A percentile compares a stretch with the other conserved stretches of the same genome.
Conservation (phyloP, 2,888 invertebrate genomes). For the Eulithis prunata region DNA sequence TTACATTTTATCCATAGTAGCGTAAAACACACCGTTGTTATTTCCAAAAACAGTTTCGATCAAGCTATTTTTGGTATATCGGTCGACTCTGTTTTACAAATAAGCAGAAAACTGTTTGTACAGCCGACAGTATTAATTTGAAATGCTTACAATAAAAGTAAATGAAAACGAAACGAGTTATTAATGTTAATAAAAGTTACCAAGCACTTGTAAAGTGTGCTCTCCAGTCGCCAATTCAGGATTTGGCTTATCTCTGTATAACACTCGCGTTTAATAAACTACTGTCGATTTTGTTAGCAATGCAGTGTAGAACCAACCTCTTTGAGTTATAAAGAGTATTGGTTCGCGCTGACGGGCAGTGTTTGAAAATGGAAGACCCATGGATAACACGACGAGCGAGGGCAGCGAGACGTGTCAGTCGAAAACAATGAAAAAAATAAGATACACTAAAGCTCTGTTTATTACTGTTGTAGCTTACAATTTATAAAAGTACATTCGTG, state of each 20-base stretch:
- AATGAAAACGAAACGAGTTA: slow-evolving; percentile 21
- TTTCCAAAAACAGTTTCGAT: not conserved
- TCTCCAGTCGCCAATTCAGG: slow-evolving; percentile 16
- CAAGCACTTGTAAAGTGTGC: slow-evolving; percentile 26
- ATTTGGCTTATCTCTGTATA: slow-evolving; percentile 17
- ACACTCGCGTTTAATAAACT: slow-evolving; percentile 3
- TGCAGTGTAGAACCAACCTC: too few relatives aligned
- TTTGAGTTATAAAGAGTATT: too few relatives aligned
- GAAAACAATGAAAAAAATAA: too few relatives aligned
- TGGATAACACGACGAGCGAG: too few relatives aligned
- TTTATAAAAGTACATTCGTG: not conserved
- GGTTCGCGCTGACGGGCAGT: too few relatives aligned
- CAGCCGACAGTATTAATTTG: slow-evolving; percentile 17
- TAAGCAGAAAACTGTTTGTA: slow-evolving; percentile 21
- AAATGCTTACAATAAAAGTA: slow-evolving; percentile 18
- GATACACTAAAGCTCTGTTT: too few relatives aligned
- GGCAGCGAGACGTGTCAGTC: too few relatives aligned
- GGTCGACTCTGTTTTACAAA: slow-evolving; percentile 25
- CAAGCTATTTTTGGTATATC: slow-evolving; percentile 22
- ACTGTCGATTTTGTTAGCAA: too few relatives aligned
- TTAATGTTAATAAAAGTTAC: slow-evolving; percentile 36
- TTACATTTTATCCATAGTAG: slow-evolving; percentile 17
- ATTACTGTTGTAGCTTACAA: too few relatives aligned
- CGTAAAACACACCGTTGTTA: not conserved
- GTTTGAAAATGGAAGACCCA: too few relatives aligned